These are phyloP conservation scores for Malurus splendens DNA, from an alignment of 2,797 vertebrate genomes.

Conservation along the genomic window DNA sequence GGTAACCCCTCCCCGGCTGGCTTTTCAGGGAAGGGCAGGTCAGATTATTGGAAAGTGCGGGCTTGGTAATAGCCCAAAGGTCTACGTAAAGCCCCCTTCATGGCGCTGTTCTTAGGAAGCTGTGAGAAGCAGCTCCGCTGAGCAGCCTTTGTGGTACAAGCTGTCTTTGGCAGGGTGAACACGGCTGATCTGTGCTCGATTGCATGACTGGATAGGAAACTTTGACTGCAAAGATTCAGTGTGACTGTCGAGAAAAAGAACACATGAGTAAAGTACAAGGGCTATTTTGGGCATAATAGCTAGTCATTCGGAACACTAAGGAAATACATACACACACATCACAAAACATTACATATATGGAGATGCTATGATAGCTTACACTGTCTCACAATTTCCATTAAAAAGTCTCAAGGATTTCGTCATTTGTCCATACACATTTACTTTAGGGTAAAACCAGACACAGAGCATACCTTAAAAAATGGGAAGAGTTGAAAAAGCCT, in stretches of 20 bases:
- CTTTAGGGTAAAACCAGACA: background rate
- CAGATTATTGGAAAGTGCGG: background rate
- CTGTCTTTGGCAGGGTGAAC: slow-evolving; percentile 21
- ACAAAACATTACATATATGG: background rate
- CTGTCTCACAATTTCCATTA: background rate
- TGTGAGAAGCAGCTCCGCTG: background rate
- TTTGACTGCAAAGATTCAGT: background rate
- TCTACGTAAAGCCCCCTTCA: background rate
- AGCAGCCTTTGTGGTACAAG: background rate
- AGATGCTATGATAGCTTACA: background rate
- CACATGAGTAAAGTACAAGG: background rate
- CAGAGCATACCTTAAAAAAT: background rate
- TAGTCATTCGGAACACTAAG: slow-evolving; percentile 9
- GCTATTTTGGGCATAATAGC: slow-evolving; percentile 39
- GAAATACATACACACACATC: background rate
- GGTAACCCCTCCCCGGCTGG: background rate
- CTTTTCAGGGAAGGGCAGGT: background rate
- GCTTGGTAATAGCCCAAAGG: background rate
- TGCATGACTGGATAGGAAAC: slow-evolving; percentile 29
- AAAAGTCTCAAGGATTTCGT: slow-evolving; percentile 3
- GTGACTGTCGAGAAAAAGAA: background rate
- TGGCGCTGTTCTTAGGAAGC: background rate
- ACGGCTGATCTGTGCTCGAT: slow-evolving; percentile 4
- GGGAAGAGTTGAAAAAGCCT: background rate
- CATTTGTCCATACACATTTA: background rate